These are phyloP conservation scores for Panorpa germanica DNA, from an alignment of 2,888 invertebrate species.

Conservation along the genomic window DNA sequence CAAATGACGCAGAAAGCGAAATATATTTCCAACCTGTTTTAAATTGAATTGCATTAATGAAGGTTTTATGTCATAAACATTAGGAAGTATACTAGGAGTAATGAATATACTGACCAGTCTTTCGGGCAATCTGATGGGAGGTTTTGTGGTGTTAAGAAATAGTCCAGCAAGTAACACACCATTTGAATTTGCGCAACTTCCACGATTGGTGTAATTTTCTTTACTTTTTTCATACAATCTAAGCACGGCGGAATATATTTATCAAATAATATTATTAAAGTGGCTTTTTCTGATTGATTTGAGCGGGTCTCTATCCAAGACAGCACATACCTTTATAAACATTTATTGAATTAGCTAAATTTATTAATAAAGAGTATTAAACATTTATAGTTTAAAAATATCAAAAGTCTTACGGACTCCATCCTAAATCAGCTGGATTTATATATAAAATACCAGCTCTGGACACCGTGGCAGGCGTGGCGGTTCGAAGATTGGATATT, in stretches of 20 bases:
- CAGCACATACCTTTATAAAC: slow-evolving; percentile 42
- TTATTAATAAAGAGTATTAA: not conserved
- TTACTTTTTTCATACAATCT: slow-evolving; percentile 60
- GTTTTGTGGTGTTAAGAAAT: slow-evolving; percentile 59
- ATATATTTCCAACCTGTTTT: slow-evolving; percentile 62
- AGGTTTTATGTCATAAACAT: too few species aligned
- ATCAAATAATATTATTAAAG: slow-evolving; percentile 73
- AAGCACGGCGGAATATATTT: slow-evolving; percentile 78
- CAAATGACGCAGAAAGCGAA: slow-evolving; percentile 81
- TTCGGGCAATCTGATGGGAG: slow-evolving; percentile 79
- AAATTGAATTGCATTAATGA: slow-evolving; percentile 7
- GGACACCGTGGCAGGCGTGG: slow-evolving; percentile 91
- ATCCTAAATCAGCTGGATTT: slow-evolving; percentile 85
- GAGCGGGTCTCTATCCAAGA: slow-evolving; percentile 73
- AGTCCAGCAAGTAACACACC: slow-evolving; percentile 72
- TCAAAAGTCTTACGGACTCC: slow-evolving; percentile 58
- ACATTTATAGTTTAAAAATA: not conserved
- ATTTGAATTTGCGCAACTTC: slow-evolving; percentile 81
- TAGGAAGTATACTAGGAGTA: not conserved
- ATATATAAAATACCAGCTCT: slow-evolving; percentile 88
- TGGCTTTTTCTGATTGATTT: slow-evolving; percentile 54
- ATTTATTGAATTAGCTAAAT: not conserved
- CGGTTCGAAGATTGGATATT: slow-evolving; percentile 74
- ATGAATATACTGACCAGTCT: slow-evolving; percentile 44
- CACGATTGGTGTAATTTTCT: slow-evolving; percentile 77